Percentiles rank a stretch among this genome's conserved stretches.
phyloP scores from a whole-genome alignment of 2,113 vertebrate species.

The Rhynchopsitta pachyrhyncha region DNA sequence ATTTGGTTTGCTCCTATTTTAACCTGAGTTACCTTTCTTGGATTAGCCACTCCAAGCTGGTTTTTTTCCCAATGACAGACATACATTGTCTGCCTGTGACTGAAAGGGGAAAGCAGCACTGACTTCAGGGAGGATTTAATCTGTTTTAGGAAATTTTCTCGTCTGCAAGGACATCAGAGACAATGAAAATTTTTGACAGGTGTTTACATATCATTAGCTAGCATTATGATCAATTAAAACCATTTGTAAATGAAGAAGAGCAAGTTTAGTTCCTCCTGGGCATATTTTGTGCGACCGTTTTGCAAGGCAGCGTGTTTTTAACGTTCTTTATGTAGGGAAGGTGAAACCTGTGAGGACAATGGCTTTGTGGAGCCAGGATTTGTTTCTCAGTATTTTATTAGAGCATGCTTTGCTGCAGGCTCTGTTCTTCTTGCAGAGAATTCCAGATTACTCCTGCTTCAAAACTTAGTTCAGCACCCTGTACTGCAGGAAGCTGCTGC shows the following conservation, averaged over 20 bases:
- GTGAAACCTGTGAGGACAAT: conserved; percentile 16
- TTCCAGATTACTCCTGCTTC: not conserved
- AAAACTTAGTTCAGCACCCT: not conserved
- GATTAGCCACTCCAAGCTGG: not conserved
- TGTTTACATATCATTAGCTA: conserved; percentile 54
- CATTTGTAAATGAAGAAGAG: conserved; percentile 36
- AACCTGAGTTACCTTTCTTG: not conserved
- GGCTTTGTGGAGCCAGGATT: not conserved
- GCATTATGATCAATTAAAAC: conserved; percentile 37
- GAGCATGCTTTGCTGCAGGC: not conserved
- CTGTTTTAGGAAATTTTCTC: not conserved
- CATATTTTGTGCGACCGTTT: conserved; percentile 18
- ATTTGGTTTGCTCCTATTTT: not conserved
- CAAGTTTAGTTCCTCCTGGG: not conserved
- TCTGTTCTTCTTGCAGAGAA: not conserved
- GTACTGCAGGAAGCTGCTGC: not conserved
- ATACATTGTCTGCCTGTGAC: not conserved
- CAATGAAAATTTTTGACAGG: conserved; percentile 1
- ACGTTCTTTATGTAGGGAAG: conserved; percentile 25
- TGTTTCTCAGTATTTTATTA: conserved; percentile 17
- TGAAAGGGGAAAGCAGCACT: not conserved
- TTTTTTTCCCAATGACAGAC: not conserved
- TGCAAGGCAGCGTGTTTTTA: conserved; percentile 17
- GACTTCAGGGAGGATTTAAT: not conserved
- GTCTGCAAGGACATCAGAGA: conserved; percentile 1